phyloP scores from a whole-genome alignment of 1,140 invertebrate species.

The Drosophila kepulauana region DNA sequence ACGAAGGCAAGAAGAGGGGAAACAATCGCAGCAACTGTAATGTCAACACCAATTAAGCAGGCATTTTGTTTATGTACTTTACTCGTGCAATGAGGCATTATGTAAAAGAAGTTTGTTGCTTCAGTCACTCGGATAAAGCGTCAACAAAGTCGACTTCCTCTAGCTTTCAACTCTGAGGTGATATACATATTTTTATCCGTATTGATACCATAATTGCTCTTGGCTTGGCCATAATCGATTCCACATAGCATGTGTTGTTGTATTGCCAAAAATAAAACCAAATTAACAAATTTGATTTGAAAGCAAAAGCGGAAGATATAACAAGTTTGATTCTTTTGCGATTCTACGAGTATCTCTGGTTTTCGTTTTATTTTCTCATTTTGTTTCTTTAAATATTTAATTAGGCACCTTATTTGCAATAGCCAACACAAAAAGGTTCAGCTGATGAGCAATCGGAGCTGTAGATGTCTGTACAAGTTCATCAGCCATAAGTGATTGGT shows the following conservation, averaged over 20 bases:
- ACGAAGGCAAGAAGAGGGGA: background rate
- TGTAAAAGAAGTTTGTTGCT: constrained; percentile 55
- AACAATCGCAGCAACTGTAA: constrained; percentile 42
- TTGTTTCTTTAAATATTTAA: constrained; percentile 55
- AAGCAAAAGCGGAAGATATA: constrained; percentile 74
- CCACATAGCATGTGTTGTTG: constrained; percentile 1
- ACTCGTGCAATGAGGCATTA: constrained; percentile 42
- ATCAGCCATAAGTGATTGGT: constrained; percentile 74
- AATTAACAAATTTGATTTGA: constrained; percentile 32
- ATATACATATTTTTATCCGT: constrained; percentile 53
- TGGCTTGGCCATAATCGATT: constrained; percentile 28
- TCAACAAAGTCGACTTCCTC: constrained; percentile 1
- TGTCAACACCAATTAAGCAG: constrained; percentile 56
- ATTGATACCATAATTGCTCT: constrained; percentile 61
- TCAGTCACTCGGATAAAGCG: constrained; percentile 40
- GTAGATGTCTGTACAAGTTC: constrained; percentile 57
- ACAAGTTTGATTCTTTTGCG: constrained; percentile 41
- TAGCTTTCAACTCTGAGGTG: constrained; percentile 21
- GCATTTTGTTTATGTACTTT: constrained; percentile 11
- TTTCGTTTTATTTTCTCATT: background rate
- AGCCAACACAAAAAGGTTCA: constrained; percentile 32
- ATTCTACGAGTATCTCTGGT: background rate
- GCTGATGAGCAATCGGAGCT: constrained; percentile 66
- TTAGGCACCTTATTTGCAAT: constrained; percentile 70
- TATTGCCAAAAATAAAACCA: constrained; percentile 50